Conservation (phyloP, 2,888 invertebrate genomes). For the Sicus ferrugineus region DNA sequence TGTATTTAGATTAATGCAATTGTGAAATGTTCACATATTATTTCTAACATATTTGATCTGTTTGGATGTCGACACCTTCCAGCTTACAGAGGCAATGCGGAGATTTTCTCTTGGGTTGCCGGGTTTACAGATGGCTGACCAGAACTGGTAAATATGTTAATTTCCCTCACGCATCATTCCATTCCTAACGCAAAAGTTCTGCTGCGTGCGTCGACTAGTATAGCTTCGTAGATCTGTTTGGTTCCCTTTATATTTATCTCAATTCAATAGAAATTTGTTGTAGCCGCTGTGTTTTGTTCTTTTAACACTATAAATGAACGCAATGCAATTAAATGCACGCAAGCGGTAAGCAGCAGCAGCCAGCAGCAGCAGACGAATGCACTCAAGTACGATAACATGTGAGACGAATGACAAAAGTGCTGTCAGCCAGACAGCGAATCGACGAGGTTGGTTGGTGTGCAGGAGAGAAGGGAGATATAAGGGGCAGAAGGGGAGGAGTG, state of each 20-base stretch:
- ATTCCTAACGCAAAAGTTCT: no score
- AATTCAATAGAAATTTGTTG: neutral
- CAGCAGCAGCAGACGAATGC: neutral
- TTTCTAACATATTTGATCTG: no score
- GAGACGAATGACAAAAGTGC: neutral
- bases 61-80: no score
- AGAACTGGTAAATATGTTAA: no score
- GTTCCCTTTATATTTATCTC: neutral
- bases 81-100: no score
- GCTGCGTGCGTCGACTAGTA: neutral
- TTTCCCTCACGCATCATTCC: no score
- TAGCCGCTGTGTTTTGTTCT: conserved; percentile 16
- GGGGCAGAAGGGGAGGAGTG: neutral
- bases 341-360: neutral
- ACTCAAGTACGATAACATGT: neutral
- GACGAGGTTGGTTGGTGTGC: neutral
- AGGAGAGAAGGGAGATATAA: neutral
- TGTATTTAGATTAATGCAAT: no score
- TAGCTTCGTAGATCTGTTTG: neutral
- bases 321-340: conserved; percentile 34
- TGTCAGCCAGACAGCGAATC: neutral
- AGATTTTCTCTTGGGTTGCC: no score
- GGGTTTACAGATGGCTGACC: no score
- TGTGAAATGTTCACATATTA: no score
- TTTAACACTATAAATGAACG: conserved; percentile 25